These are phyloP conservation scores for Notolepis coatsorum DNA, from an alignment of 2,797 vertebrate species.

Conservation along the genomic window DNA sequence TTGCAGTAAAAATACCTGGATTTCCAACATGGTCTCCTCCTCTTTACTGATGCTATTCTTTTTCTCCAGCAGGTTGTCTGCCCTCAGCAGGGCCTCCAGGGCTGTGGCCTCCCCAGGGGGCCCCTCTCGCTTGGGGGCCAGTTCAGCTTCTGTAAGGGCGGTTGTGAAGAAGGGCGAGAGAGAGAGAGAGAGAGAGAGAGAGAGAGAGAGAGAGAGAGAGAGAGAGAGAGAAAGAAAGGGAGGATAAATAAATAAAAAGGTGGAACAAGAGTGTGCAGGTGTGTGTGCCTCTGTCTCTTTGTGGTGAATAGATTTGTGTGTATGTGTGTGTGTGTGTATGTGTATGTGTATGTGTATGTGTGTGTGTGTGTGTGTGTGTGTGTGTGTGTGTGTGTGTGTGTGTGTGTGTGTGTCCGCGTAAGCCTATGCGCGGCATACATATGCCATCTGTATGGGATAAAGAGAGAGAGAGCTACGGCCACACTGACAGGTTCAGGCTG, in stretches of 20 bases:
- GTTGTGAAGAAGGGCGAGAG: not conserved
- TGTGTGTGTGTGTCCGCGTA: not conserved
- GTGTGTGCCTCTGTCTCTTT: not conserved
- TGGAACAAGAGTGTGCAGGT: not conserved
- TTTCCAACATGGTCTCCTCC: conserved; percentile 94
- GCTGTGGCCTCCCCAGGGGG: conserved; percentile 92
- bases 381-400: not conserved
- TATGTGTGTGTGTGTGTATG: conserved; percentile 1
- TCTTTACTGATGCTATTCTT: conserved; percentile 84
- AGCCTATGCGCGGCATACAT: not conserved
- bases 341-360: not conserved
- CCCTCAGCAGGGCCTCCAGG: conserved; percentile 92
- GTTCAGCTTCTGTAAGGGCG: conserved; percentile 87
- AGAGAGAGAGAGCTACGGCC: not conserved
- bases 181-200: not conserved
- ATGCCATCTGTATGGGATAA: not conserved
- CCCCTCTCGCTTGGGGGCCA: conserved; percentile 90
- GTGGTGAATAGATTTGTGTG: too few relatives aligned
- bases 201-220: not conserved
- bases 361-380: not conserved
- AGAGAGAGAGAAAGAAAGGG: conserved; percentile 1
- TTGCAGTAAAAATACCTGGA: conserved; percentile 83
- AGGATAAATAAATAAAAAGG: not conserved
- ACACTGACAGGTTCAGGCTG: not conserved
- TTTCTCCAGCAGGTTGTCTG: conserved; percentile 92